phyloP scores from a whole-genome alignment of 2,888 invertebrate species.

The Gymnosoma rotundatum region DNA sequence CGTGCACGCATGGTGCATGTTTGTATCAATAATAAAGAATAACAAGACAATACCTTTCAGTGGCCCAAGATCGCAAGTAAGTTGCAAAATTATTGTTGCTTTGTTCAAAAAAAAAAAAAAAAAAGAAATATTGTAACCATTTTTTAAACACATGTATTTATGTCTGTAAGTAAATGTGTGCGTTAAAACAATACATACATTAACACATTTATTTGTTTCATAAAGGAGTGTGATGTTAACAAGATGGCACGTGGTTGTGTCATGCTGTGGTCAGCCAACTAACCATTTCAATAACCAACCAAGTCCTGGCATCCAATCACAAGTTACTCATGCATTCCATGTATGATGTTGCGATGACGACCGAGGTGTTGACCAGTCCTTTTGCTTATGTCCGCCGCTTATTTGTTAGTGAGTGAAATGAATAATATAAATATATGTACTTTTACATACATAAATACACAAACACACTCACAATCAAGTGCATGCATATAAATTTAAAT shows the following conservation, averaged over 20 bases:
- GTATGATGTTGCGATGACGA: conserved; percentile 14
- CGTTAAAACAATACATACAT: conserved; percentile 5
- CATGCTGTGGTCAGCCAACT: conserved; percentile 62
- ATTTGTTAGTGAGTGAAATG: conserved; percentile 59
- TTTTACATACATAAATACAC: neutral
- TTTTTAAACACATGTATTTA: conserved; percentile 20
- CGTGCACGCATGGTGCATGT: conserved; percentile 49
- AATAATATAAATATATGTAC: conserved; percentile 12
- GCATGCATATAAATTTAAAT: conserved; percentile 22
- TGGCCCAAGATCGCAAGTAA: conserved; percentile 34
- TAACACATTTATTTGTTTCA: conserved; percentile 6
- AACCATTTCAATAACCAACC: conserved; percentile 44
- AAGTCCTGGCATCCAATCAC: conserved; percentile 56
- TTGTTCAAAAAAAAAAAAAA: neutral
- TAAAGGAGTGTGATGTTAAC: conserved; percentile 11
- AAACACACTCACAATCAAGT: neutral
- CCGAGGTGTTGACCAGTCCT: conserved; percentile 50
- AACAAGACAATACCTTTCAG: conserved; percentile 6
- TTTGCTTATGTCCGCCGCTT: conserved; percentile 56
- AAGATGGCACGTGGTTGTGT: conserved; percentile 44
- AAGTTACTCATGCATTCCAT: conserved; percentile 49
- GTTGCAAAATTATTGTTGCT: no score
- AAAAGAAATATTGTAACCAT: conserved; percentile 28
- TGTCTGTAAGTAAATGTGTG: neutral
- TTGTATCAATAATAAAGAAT: neutral